These are phyloP conservation scores for Cololabis saira DNA, from an alignment of 2,113 vertebrate species.

Conservation along the genomic window DNA sequence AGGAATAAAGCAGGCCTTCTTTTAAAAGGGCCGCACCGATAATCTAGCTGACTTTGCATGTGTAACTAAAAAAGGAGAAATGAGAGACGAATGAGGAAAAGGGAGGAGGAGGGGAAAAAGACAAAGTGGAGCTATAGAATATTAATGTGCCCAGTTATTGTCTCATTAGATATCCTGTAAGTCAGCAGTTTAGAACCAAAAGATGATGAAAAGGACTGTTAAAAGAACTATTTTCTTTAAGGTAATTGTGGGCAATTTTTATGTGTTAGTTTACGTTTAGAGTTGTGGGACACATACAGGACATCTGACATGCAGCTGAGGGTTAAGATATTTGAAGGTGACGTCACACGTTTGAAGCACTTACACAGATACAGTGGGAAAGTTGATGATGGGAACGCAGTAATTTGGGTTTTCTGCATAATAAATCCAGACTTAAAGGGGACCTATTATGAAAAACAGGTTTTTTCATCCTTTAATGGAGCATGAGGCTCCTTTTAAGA, in stretches of 20 bases:
- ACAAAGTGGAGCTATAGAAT: constrained; percentile 35
- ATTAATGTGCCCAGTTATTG: constrained; percentile 46
- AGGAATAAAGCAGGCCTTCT: constrained; percentile 67
- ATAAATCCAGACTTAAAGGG: no score
- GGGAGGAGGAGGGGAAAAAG: neutral
- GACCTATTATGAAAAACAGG: no score
- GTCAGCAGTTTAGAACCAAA: constrained; percentile 31
- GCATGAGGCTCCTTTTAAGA: no score
- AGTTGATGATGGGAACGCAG: no score
- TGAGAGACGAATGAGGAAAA: constrained; percentile 30
- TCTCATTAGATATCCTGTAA: constrained; percentile 36
- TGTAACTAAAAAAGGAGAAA: constrained; percentile 37
- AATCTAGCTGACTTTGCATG: constrained; percentile 71
- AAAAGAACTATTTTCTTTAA: constrained; percentile 8
- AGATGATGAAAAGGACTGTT: constrained; percentile 25
- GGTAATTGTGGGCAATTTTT: constrained; percentile 18
- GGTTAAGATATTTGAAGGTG: no score
- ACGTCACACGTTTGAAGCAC: no score
- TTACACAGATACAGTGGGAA: no score
- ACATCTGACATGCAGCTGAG: no score
- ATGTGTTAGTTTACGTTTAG: neutral
- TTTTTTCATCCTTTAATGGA: no score
- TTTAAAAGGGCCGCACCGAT: constrained; percentile 57
- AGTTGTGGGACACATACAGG: neutral
- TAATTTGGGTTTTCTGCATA: no score